These are phyloP conservation scores for Hermaeophaga mercurialis DNA, from an alignment of 2,888 invertebrate species.

Conservation along the genomic window DNA sequence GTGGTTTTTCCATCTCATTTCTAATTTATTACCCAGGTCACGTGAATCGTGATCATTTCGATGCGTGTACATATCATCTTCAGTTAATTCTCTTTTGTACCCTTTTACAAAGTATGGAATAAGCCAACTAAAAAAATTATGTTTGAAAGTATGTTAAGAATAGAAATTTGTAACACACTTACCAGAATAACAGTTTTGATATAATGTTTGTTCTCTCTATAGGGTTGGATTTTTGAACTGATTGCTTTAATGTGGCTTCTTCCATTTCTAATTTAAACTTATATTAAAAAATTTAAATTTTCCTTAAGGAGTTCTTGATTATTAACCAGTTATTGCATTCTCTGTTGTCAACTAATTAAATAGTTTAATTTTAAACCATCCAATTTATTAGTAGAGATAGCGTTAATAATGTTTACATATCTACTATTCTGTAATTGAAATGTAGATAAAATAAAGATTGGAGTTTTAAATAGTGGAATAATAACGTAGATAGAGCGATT, in stretches of 20 bases:
- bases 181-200: conserved; percentile 35
- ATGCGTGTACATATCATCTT: conserved; percentile 59
- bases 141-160: too few species aligned
- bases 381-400: too few species aligned
- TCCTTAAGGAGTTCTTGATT: too few species aligned
- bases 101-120: conserved; percentile 59
- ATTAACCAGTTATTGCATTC: too few species aligned
- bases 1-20: conserved; percentile 49
- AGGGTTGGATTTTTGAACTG: conserved; percentile 25
- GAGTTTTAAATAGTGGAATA: too few species aligned
- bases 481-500: too few species aligned
- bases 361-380: too few species aligned
- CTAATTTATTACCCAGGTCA: conserved; percentile 55
- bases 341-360: too few species aligned
- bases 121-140: conserved; percentile 59
- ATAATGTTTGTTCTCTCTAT: conserved; percentile 27
- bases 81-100: conserved; percentile 56
- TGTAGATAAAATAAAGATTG: too few species aligned
- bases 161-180: conserved; percentile 24
- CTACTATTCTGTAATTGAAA: too few species aligned
- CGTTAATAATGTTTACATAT: too few species aligned
- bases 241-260: conserved; percentile 2
- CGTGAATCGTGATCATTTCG: conserved; percentile 57
- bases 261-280: conserved; percentile 19
- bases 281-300: too few species aligned